Percentiles rank a stretch among this genome's conserved stretches.
These are phyloP conservation scores for Clarias batrachus DNA, from an alignment of 2,113 vertebrate species.

Conservation along the genomic window DNA sequence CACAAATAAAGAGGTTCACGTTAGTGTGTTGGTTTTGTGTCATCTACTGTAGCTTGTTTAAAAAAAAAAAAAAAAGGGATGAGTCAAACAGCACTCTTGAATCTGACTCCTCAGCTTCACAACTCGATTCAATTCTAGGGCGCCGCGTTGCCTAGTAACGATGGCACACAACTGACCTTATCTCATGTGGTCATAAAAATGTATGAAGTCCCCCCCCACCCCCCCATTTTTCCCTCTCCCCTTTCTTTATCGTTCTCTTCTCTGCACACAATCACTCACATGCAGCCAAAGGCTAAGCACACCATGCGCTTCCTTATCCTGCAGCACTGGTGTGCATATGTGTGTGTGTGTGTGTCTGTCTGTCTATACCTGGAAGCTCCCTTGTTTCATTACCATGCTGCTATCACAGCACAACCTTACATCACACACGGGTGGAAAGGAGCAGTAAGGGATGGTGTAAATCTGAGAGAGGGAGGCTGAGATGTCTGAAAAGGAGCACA, in stretches of 20 bases:
- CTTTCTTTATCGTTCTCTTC: slow-evolving; percentile 56
- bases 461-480: slow-evolving; percentile 56
- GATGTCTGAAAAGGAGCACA: slow-evolving; percentile 22
- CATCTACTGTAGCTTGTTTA: slow-evolving; percentile 59
- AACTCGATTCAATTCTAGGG: slow-evolving; percentile 77
- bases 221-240: slow-evolving; percentile 53
- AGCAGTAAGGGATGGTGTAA: slow-evolving; percentile 67
- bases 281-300: slow-evolving; percentile 63
- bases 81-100: slow-evolving; percentile 61
- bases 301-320: slow-evolving; percentile 62
- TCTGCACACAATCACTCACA: slow-evolving; percentile 58
- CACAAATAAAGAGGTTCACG: not conserved
- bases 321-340: slow-evolving; percentile 56
- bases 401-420: slow-evolving; percentile 56
- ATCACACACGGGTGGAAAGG: slow-evolving; percentile 65
- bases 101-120: slow-evolving; percentile 77
- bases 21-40: not conserved
- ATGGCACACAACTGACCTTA: slow-evolving; percentile 81
- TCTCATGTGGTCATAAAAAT: slow-evolving; percentile 83
- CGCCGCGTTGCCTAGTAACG: slow-evolving; percentile 80
- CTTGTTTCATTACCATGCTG: slow-evolving; percentile 60
- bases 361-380: slow-evolving; percentile 59
- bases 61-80: slow-evolving; percentile 46
- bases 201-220: slow-evolving; percentile 70
- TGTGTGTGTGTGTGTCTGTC: slow-evolving; percentile 2